A percentile compares a stretch with the other conserved stretches of the same genome.
Conservation (phyloP, 2,888 invertebrate species). For the Drosophila tripunctata region DNA sequence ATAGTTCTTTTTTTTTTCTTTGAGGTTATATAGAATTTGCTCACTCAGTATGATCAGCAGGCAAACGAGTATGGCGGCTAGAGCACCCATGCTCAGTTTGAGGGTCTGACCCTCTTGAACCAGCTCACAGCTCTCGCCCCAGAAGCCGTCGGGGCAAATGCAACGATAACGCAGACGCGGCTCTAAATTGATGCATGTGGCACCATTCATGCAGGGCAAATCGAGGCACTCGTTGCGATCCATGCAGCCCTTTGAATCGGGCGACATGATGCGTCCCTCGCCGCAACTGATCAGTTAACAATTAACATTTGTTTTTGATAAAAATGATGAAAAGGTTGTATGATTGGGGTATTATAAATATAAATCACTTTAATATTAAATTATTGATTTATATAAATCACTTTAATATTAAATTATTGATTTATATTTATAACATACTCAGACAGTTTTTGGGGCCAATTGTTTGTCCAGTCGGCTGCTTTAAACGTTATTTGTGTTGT, state of each 20-base stretch:
- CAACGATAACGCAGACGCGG: constrained; percentile 94
- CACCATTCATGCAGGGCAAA: constrained; percentile 96
- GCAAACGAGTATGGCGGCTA: constrained; percentile 98
- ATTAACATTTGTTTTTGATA: background rate
- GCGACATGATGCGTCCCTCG: constrained; percentile 95
- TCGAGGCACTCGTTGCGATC: constrained; percentile 98
- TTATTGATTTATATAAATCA: no score
- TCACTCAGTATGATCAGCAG: constrained; percentile 98
- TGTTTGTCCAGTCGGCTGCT: constrained; percentile 18
- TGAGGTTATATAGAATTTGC: constrained; percentile 84
- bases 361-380: no score
- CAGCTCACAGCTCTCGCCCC: constrained; percentile 97
- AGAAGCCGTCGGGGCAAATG: constrained; percentile 95
- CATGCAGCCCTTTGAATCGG: constrained; percentile 96
- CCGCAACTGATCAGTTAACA: constrained; percentile 90
- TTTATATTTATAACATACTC: no score
- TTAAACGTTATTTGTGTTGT: background rate
- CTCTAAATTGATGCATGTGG: constrained; percentile 95
- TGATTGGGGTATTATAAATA: no score
- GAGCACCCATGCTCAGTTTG: constrained; percentile 97
- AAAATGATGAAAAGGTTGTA: no score
- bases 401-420: no score
- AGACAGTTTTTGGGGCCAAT: constrained; percentile 3
- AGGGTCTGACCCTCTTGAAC: constrained; percentile 97
- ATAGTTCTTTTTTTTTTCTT: background rate